Evolutionary conservation across 2,888 invertebrate genomes (phyloP).

Genomic region (Ernsta delagoae): DNA sequence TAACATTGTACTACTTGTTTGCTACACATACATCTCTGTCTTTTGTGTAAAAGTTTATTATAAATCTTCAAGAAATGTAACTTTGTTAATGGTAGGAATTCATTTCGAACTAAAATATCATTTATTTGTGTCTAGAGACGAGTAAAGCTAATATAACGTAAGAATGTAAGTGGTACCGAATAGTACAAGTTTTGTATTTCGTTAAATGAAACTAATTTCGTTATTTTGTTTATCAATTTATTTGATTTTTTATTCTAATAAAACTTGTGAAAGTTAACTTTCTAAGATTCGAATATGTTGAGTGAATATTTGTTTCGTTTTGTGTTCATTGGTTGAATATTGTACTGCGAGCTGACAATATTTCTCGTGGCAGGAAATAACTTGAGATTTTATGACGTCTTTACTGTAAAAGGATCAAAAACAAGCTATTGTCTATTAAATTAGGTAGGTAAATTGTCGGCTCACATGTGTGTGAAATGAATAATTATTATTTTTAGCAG

Average conservation of each 20-base stretch:
- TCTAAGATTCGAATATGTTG: conserved; percentile 24
- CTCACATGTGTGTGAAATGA: conserved; percentile 11
- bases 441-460: conserved; percentile 13
- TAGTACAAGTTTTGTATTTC: conserved; percentile 70
- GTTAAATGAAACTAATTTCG: neutral
- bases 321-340: conserved; percentile 1
- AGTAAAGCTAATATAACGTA: neutral
- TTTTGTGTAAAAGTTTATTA: neutral
- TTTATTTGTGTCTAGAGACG: neutral
- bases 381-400: neutral
- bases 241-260: conserved; percentile 21
- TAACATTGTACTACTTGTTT: too few relatives aligned
- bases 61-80: neutral
- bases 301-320: conserved; percentile 2
- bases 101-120: neutral
- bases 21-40: too few relatives aligned
- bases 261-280: conserved; percentile 3
- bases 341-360: conserved; percentile 21
- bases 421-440: too few relatives aligned
- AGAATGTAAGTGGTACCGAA: conserved; percentile 48
- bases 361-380: neutral
- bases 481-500: conserved; percentile 17
- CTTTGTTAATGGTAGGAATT: too few relatives aligned
- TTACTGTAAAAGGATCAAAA: neutral
- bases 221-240: conserved; percentile 9